Base-by-base conservation (phyloP, 92 coral and sea anemone species). In the Epizoanthus illoricatus region DNA sequence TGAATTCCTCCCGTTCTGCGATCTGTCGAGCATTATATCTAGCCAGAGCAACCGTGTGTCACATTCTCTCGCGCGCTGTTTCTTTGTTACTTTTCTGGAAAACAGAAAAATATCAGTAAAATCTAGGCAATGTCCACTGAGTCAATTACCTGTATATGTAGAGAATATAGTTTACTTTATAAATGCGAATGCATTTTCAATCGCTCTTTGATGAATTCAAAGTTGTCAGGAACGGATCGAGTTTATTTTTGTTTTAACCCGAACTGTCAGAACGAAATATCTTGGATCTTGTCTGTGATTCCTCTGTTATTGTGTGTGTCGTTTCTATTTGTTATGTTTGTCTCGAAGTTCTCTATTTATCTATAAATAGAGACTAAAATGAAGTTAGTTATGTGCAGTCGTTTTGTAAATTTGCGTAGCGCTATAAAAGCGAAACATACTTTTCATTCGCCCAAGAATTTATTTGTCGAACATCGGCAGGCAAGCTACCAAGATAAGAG, bases 291-390 rank as follows among this genome's bases (percentile, higher is more conserved):
- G 19, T 5, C 15, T n/a, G 36, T 47, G 33, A 16, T 47, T 43
- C 10, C 59, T 71, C 76, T 71, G 76, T 43, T 0, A 15, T 57
- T 20, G 12, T 71, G 76, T 71, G 19, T 47, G 59, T 19, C 2
- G 13, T 71, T 71, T 47, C 21, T 45, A 18, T 71, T 71, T 23
- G 58, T 2, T 49, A 33, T 43, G 52, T 71, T 49, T 47, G 39
- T 17, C 39, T 8, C 60, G 47, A 15, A 20, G 76, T 71, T 71
- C 40, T 71, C 76, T 71, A 47, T 71, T 71, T n/a, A 45, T 19
- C 58, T 2, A 20, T 18, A 71, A 20, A 8, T 55, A 43, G 39
- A 71, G 59, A n/a, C 74, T 7, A 11, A 70, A 42, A 16, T 45
- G 57, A 40, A 42, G 42, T 70, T 47, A 8, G 13, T 16, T 5